phyloP scores from a whole-genome alignment of 2,113 vertebrate species.

The Nothocercus julius region DNA sequence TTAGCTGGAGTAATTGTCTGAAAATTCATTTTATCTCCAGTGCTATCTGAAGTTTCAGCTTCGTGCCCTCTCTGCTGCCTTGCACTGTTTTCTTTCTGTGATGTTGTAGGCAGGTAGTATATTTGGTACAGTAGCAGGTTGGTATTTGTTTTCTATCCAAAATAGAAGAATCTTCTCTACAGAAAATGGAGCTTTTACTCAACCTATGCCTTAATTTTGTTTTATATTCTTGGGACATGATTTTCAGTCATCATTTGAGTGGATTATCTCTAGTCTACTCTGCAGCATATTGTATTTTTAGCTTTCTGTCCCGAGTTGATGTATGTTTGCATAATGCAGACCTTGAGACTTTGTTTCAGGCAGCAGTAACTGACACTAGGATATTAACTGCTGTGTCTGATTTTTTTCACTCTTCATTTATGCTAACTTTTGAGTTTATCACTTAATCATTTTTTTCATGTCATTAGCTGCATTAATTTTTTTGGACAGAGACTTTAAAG shows the following conservation, averaged over 20 bases:
- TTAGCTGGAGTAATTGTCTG: constrained; percentile 22
- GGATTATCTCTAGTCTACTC: not conserved
- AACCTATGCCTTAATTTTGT: not conserved
- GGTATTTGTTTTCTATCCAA: not conserved
- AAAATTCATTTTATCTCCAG: constrained; percentile 11
- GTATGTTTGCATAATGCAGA: not conserved
- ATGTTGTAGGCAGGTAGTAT: not conserved
- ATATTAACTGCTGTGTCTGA: not conserved
- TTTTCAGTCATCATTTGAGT: not conserved
- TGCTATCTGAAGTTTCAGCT: constrained; percentile 5
- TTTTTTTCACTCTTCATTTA: not conserved
- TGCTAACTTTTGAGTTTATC: not conserved
- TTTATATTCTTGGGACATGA: fast-evolving
- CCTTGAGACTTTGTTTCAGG: not conserved
- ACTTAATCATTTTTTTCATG: not conserved
- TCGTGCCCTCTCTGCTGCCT: not conserved
- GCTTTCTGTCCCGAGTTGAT: not conserved
- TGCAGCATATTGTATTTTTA: not conserved
- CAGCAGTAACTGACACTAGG: not conserved
- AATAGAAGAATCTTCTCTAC: not conserved
- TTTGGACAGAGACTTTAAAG: not conserved
- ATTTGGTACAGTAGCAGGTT: not conserved
- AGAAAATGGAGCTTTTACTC: not conserved
- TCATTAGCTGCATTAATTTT: not conserved
- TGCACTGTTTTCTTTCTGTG: not conserved